These are phyloP conservation scores for Cyprinella venusta DNA, from an alignment of 2,797 vertebrate species.

Conservation along the genomic window DNA sequence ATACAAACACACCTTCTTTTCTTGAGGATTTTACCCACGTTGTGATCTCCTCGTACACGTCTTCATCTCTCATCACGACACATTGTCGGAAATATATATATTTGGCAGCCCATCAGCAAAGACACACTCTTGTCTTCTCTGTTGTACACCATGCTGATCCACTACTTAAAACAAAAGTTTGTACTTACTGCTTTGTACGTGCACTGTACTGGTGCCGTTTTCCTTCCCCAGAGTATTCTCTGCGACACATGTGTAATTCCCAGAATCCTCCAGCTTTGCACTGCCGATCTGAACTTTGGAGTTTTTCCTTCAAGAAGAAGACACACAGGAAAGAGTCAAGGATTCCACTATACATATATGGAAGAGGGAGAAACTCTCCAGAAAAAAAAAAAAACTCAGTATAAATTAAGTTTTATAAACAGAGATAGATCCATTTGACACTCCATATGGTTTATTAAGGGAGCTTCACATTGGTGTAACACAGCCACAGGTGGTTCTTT, in stretches of 20 bases:
- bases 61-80: conserved; percentile 35
- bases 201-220: conserved; percentile 88
- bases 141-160: conserved; percentile 6
- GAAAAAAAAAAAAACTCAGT: neutral
- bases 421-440: conserved; percentile 5
- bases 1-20: neutral
- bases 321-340: conserved; percentile 38
- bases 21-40: conserved; percentile 32
- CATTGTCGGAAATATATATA: neutral
- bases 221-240: conserved; percentile 91
- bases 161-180: conserved; percentile 9
- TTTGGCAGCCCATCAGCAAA: neutral
- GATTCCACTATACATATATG: conserved; percentile 24
- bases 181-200: conserved; percentile 95
- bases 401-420: conserved; percentile 28
- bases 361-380: conserved; percentile 38
- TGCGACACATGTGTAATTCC: conserved; percentile 96
- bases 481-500: neutral
- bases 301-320: conserved; percentile 86
- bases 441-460: neutral
- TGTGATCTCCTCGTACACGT: conserved; percentile 26
- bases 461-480: conserved; percentile 17
- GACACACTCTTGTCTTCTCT: neutral
- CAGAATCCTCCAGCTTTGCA: conserved; percentile 92
- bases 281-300: conserved; percentile 94